Base-by-base conservation (phyloP, 2,888 invertebrate species). In the Erebia ligea region DNA sequence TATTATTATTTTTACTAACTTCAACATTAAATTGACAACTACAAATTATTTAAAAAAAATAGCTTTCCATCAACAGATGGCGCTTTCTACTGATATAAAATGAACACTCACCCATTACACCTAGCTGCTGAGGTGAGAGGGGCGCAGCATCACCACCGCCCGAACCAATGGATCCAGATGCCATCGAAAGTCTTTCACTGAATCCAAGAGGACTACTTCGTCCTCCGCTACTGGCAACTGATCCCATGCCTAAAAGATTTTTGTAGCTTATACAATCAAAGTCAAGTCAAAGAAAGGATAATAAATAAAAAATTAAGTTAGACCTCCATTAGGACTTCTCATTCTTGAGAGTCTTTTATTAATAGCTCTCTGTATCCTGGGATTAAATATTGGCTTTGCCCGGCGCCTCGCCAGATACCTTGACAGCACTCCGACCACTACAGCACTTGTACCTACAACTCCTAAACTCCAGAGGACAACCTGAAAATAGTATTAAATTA, bases 51-150 rank as follows among this genome's bases (percentile, higher is more conserved):
- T 34, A 54, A 9, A 8, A 58, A 58, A 40, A 21, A 6, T 21
- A 25, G 17, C 79, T 78, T 76, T 59, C 77, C 50, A 15, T 69
- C 70, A 76, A 76, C 13, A 84, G 82, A 82, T 83, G 80, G 76
- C 80, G 73, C 70, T 80, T 80, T 56, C n/a, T 69, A 50, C 34
- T 66, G 21, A 62, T 19, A 42, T 42, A 40, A 57, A 52, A 57
- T 45, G 21, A 54, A 65, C 19, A 95, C 96, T 96, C 89, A 97
- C 97, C 98, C 95, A 98, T 96, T 42, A 97, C 97, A 72, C 98
- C 98, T 45, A 98, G 94, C 80, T 98, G 98, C 83, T 98, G 97
- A 1, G 98, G 97, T 3, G 97, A 97, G 50, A 98, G 93, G 73
- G 95, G 95, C 1, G 95, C 94, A 50, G 95, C 95, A 76, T 94